Percentiles rank a stretch among this genome's conserved stretches.
phyloP scores from a whole-genome alignment of 2,797 vertebrate genomes.

The Enteromius radiatus region DNA sequence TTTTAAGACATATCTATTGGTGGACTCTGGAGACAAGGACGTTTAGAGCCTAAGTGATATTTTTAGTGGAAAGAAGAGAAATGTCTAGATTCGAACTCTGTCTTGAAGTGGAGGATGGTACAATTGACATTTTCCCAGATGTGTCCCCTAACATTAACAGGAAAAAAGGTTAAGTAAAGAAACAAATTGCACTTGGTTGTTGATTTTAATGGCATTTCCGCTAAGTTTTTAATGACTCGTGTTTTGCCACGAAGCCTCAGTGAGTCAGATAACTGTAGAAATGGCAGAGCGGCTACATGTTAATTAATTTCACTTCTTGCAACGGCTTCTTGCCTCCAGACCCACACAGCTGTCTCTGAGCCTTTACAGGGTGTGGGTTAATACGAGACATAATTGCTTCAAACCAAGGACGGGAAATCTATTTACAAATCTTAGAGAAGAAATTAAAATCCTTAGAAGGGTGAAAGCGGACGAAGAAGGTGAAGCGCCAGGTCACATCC shows the following conservation, averaged over 20 bases:
- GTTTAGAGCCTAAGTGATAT: conserved; percentile 17
- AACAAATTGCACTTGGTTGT: conserved; percentile 53
- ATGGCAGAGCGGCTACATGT: conserved; percentile 55
- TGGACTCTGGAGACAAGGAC: conserved; percentile 42
- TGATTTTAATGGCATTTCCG: conserved; percentile 50
- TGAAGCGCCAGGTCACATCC: conserved; percentile 34
- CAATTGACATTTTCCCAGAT: conserved; percentile 41
- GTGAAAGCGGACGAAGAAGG: conserved; percentile 33
- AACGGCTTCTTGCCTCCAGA: conserved; percentile 55
- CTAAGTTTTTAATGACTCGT: conserved; percentile 55
- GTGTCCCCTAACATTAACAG: neutral
- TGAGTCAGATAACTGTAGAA: conserved; percentile 44
- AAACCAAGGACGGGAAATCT: conserved; percentile 53
- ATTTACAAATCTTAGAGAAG: conserved; percentile 55
- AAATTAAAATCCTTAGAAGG: conserved; percentile 52
- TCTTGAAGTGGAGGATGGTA: neutral
- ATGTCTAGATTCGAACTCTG: neutral
- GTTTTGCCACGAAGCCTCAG: conserved; percentile 50
- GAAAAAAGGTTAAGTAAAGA: conserved; percentile 40
- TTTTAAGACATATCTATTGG: conserved; percentile 45
- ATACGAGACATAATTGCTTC: conserved; percentile 62
- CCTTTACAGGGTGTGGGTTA: conserved; percentile 60
- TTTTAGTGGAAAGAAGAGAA: neutral
- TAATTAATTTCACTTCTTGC: conserved; percentile 64
- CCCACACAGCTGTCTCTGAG: conserved; percentile 56